These are phyloP conservation scores for Octodon degus DNA, from an alignment of 2,113 vertebrate genomes.

Conservation along the genomic window DNA sequence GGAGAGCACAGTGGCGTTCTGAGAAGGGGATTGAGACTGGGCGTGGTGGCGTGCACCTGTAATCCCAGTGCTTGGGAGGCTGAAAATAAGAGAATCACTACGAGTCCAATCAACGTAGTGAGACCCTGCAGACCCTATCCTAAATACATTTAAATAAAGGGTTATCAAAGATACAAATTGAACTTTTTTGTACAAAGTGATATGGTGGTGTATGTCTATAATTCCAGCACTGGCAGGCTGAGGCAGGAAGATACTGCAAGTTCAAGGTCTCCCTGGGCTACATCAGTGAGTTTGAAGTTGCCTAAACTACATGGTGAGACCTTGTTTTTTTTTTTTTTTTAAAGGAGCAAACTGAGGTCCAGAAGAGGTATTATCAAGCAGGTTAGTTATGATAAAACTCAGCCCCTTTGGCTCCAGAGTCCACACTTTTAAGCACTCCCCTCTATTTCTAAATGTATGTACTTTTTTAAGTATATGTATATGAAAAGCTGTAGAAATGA, in stretches of 20 bases:
- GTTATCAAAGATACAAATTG: slow-evolving; percentile 16
- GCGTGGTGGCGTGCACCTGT: fast-evolving
- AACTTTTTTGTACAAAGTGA: neutral
- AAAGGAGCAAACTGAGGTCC: neutral
- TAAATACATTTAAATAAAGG: neutral
- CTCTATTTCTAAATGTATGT: neutral
- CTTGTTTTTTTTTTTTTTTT: neutral
- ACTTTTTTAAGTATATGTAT: neutral
- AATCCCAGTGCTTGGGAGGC: too few species aligned
- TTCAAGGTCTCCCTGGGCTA: neutral
- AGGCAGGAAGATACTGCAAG: neutral
- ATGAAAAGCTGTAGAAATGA: neutral
- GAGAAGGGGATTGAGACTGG: too few species aligned
- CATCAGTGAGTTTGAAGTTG: neutral
- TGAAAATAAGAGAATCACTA: too few species aligned
- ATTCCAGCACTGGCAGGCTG: neutral
- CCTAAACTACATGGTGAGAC: neutral
- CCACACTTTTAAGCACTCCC: slow-evolving; percentile 28
- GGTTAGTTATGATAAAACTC: neutral
- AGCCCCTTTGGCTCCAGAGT: neutral
- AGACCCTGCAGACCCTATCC: too few species aligned
- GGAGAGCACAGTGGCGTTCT: too few species aligned
- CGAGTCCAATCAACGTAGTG: too few species aligned
- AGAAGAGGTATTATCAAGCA: neutral
- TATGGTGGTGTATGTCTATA: neutral